Evolutionary conservation across 2,888 invertebrate genomes (phyloP).

Genomic region (Syrista parreyssii): DNA sequence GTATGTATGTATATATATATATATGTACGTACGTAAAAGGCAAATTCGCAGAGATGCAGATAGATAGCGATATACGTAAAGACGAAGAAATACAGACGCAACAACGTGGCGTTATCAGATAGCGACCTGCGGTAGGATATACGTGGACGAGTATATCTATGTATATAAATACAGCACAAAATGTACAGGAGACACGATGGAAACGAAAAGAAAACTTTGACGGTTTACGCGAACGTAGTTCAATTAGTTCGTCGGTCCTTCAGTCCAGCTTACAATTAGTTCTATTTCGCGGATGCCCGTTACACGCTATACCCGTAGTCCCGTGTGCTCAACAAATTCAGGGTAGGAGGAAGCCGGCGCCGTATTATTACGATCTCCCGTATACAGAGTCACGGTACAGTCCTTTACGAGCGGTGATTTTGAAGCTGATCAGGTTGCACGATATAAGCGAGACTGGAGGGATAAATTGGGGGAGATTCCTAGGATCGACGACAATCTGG

Average conservation of each 20-base stretch:
- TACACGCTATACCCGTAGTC: not conserved
- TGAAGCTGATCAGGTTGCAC: not conserved
- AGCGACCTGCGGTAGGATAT: not conserved
- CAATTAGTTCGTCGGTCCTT: constrained; percentile 42
- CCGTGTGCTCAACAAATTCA: not conserved
- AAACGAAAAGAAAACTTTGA: not conserved
- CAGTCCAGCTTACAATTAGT: constrained; percentile 24
- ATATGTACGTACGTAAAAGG: not conserved
- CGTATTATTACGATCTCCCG: not conserved
- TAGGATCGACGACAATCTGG: not conserved
- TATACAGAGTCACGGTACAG: constrained; percentile 20
- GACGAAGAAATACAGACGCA: not conserved
- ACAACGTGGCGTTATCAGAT: not conserved
- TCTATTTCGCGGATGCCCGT: constrained; percentile 14
- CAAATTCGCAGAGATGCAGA: not conserved
- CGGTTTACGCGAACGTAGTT: constrained; percentile 20
- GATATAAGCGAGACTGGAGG: constrained; percentile 10
- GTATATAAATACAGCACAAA: not conserved
- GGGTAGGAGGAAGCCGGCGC: not conserved
- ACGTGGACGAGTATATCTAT: not conserved
- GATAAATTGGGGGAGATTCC: not conserved
- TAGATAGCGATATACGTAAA: not conserved
- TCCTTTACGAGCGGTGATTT: not conserved
- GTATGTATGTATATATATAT: too few species aligned
- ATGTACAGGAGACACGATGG: not conserved